Evolutionary conservation across 2,888 invertebrate species (phyloP).

Genomic region (Oscheius onirici): DNA sequence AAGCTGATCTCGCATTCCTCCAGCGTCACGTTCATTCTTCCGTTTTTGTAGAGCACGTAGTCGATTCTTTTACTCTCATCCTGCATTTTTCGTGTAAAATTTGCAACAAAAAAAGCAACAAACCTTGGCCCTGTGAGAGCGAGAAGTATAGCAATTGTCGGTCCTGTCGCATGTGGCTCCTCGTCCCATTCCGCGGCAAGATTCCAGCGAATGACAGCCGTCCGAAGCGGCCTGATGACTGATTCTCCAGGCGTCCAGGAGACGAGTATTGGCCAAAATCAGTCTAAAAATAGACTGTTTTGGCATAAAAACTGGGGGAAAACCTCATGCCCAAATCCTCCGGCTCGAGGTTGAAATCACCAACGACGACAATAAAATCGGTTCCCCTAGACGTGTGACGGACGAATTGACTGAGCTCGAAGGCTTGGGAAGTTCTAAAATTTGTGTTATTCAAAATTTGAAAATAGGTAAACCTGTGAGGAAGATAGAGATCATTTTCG

Average conservation of each 20-base stretch:
- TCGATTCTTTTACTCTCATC: conserved; percentile 87
- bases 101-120: no score
- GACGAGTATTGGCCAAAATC: conserved; percentile 60
- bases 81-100: conserved; percentile 10
- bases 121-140: conserved; percentile 35
- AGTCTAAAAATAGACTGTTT: conserved; percentile 36
- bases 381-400: conserved; percentile 79
- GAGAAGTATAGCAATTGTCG: conserved; percentile 83
- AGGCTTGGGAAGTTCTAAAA: conserved; percentile 79
- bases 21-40: conserved; percentile 54
- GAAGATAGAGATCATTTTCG: conserved; percentile 84
- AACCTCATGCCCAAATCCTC: conserved; percentile 76
- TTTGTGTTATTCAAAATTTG: neutral
- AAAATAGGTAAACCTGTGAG: conserved; percentile 79
- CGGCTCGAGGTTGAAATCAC: conserved; percentile 92
- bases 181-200: conserved; percentile 40
- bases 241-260: conserved; percentile 67
- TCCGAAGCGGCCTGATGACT: conserved; percentile 36
- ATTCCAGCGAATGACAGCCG: conserved; percentile 24
- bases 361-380: conserved; percentile 87
- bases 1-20: conserved; percentile 53
- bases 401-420: conserved; percentile 92
- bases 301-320: neutral
- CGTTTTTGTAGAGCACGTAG: conserved; percentile 81
- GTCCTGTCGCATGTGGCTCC: conserved; percentile 83